Percentiles rank a stretch among this genome's conserved stretches.
phyloP scores from a whole-genome alignment of 2,113 vertebrate species.

The Cnemophilus loriae region DNA sequence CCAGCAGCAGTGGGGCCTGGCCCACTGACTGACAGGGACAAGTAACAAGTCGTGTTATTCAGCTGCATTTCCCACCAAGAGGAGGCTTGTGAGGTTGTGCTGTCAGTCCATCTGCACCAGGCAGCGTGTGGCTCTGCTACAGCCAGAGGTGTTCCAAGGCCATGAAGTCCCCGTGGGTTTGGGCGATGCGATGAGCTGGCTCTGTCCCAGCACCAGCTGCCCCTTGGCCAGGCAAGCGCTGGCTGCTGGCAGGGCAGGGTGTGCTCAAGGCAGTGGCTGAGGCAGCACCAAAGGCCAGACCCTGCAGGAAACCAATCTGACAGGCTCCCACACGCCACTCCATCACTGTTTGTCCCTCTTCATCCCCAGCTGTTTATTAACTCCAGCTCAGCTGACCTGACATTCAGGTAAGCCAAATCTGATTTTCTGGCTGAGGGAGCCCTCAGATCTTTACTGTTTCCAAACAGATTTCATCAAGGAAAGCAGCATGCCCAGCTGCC shows the following conservation, averaged over 20 bases:
- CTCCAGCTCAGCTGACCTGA: background rate
- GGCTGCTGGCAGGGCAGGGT: background rate
- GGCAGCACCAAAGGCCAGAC: background rate
- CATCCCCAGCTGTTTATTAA: background rate
- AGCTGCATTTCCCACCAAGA: background rate
- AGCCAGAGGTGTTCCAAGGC: background rate
- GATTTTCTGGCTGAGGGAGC: background rate
- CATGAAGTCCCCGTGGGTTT: background rate
- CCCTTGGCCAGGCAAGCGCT: accelerated
- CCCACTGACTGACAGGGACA: background rate
- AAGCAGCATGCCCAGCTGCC: background rate
- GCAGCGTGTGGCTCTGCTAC: accelerated
- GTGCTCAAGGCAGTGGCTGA: accelerated
- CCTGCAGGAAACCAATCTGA: background rate
- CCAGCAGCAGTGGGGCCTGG: background rate
- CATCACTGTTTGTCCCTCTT: background rate
- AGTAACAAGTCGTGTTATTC: background rate
- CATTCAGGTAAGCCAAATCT: background rate
- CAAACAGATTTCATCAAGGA: background rate
- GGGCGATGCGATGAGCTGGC: background rate
- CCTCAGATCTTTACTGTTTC: background rate
- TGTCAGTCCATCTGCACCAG: background rate
- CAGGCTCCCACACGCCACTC: background rate
- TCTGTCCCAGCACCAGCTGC: background rate
- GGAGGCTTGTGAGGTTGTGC: background rate